Evolutionary conservation across 2,797 vertebrate genomes (phyloP), one percentile per base, ranked within the genome.

Genomic region (Petrocephalus schoutedeni): DNA sequence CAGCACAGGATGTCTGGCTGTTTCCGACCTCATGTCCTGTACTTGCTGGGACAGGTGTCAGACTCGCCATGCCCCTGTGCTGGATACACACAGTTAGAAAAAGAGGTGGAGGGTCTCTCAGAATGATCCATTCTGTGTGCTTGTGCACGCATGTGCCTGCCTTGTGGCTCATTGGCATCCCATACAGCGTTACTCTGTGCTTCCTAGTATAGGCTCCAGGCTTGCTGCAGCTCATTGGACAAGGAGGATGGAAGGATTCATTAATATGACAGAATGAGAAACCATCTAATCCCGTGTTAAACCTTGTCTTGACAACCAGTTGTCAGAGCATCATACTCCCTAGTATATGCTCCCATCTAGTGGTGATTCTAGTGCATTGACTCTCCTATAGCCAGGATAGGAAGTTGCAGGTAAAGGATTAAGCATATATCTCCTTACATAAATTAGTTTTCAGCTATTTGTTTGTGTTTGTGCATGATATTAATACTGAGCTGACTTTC

Each of bases 281-380:
- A 36, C 16, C 28, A 3, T 32, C 64, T 32, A 14, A 32, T 71
- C 3, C 9, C 5, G 12, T 36, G 28, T 32, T 4, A 4, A 71
- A 16, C 64, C 64, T 28, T 71, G 7, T 71, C 12, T 16, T 16
- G 32, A 71, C 64, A 12, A 16, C 64, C 64, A 71, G 16, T 14
- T 36, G 32, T 74, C 32, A 7, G 28, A 16, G 14, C 0, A 36
- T 74, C 4, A 36, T 6, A 1, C 14, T 32, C 51, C 51, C 23
- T 57, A 9, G 83, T 85, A 85, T 56, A 32, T 85, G 23, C 51
- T 56, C n/a, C 83, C 83, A 85, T 49, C 83, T 54, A 85, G 83
- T 54, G 83, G 83, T n/a, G 10, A 54, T 32, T 14, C 28, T 10
- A 57, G 23, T 56, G 53, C 3, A 84, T 53, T 51, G 45, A 5